Conservation (phyloP, 2,113 vertebrate species). For the Rhinoptilus africanus region DNA sequence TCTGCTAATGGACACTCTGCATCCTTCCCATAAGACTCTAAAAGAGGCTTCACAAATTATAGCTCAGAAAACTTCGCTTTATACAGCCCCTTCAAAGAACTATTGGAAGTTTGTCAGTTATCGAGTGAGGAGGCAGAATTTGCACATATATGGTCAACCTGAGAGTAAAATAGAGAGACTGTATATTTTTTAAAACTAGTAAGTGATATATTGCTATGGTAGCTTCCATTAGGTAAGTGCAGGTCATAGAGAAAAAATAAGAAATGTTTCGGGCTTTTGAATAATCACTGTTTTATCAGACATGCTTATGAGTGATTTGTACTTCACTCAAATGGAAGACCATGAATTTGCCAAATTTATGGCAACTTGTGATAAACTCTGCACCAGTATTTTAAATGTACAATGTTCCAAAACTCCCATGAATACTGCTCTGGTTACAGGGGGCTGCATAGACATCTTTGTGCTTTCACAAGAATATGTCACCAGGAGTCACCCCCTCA, state of each 20-base stretch:
- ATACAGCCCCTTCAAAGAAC: not conserved
- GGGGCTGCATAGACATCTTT: not conserved
- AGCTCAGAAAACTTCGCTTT: not conserved
- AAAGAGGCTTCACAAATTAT: not conserved
- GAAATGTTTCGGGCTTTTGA: not conserved
- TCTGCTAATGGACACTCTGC: not conserved
- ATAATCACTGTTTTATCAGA: not conserved
- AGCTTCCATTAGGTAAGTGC: not conserved
- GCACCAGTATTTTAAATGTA: not conserved
- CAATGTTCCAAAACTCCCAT: not conserved
- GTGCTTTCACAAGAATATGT: not conserved
- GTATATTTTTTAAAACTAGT: not conserved
- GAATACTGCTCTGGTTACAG: not conserved
- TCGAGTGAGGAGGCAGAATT: not conserved
- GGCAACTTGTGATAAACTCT: not conserved
- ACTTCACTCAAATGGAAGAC: not conserved
- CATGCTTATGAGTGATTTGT: not conserved
- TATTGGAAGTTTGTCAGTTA: not conserved
- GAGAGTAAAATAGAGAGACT: not conserved
- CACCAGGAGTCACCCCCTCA: not conserved
- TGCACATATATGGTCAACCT: fast-evolving
- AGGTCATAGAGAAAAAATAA: not conserved
- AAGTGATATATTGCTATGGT: not conserved
- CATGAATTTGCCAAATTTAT: not conserved
- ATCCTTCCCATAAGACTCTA: not conserved